phyloP scores from a whole-genome alignment of 2,888 invertebrate species.

The Hyposoter dolosus region DNA sequence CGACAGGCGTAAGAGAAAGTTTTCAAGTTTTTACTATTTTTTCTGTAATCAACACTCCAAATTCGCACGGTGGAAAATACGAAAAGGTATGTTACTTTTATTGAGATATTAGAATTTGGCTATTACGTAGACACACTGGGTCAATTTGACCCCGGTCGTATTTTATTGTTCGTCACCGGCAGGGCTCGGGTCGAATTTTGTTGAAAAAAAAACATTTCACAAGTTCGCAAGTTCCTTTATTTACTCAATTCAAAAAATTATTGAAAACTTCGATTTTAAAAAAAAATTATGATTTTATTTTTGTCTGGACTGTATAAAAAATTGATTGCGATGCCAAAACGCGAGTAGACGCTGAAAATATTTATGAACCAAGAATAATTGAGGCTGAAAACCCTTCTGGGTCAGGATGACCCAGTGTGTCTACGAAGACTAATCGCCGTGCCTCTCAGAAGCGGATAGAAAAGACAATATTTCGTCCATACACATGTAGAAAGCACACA shows the following conservation, averaged over 20 bases:
- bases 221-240: background rate
- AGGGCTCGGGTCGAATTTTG: background rate
- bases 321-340: background rate
- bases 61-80: background rate
- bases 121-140: background rate
- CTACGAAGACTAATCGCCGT: background rate
- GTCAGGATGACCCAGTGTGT: background rate
- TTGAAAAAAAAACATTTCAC: background rate
- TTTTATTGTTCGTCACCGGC: background rate
- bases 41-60: background rate
- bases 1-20: conserved; percentile 9
- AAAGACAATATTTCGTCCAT: background rate
- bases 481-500: background rate
- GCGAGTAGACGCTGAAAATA: background rate
- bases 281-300: too few relatives aligned
- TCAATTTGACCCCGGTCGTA: background rate
- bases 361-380: background rate
- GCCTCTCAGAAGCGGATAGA: background rate
- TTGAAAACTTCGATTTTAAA: background rate
- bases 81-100: background rate
- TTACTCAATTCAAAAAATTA: background rate
- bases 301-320: too few relatives aligned
- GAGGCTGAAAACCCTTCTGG: background rate
- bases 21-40: background rate
- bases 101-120: background rate